Conservation (phyloP, 1,140 invertebrate genomes). For the Druon quercuslanigerum region DNA sequence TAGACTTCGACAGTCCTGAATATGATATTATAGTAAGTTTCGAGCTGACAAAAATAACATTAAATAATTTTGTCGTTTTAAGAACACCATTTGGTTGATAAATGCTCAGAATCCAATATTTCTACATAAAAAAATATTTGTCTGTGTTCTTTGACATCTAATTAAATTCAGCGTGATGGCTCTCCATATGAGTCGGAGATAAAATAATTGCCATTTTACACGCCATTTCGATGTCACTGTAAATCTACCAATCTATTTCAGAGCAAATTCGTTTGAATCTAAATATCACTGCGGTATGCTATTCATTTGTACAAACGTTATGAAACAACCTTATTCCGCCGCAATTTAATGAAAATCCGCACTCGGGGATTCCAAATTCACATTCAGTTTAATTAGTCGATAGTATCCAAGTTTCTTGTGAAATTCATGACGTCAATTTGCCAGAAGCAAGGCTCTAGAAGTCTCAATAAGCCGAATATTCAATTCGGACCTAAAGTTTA, state of each 20-base stretch:
- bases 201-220: constrained; percentile 11
- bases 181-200: background rate
- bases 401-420: constrained; percentile 4
- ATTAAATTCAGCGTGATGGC: too few species aligned
- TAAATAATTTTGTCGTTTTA: too few species aligned
- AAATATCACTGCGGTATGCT: background rate
- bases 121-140: too few species aligned
- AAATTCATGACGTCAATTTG: constrained; percentile 23
- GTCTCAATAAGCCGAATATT: background rate
- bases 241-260: constrained; percentile 1
- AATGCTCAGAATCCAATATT: too few species aligned
- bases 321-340: constrained; percentile 1
- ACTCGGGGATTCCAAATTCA: constrained; percentile 1
- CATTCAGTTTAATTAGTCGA: constrained; percentile 23
- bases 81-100: too few species aligned
- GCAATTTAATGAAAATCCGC: constrained; percentile 25
- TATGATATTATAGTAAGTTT: too few species aligned
- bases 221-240: constrained; percentile 13
- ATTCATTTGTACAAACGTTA: constrained; percentile 4
- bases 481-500: background rate
- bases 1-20: too few species aligned
- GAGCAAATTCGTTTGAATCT: constrained; percentile 8
- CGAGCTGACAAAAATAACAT: too few species aligned
- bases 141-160: too few species aligned
- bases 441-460: constrained; percentile 4